Percentiles rank a stretch among this genome's conserved stretches.
Conservation (phyloP, 2,113 vertebrate genomes). For the Delphinapterus leucas region DNA sequence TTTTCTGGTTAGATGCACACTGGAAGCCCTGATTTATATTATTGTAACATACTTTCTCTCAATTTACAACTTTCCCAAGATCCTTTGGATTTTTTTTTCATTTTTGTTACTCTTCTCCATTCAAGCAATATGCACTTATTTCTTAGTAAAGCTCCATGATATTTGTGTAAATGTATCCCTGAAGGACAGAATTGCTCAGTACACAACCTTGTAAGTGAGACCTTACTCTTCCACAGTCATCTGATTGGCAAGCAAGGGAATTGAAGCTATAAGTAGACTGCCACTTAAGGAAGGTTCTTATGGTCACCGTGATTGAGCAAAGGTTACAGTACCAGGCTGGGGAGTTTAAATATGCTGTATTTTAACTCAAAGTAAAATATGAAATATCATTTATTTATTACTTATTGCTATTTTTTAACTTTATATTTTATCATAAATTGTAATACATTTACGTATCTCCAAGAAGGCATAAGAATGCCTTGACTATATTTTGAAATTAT, state of each 20-base stretch:
- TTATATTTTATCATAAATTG: not conserved
- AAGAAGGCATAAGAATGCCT: not conserved
- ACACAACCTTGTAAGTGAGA: not conserved
- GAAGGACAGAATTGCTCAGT: not conserved
- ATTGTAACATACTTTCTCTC: conserved; percentile 58
- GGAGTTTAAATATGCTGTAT: not conserved
- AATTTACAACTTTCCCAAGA: conserved; percentile 59
- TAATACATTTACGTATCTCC: not conserved
- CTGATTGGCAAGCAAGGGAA: not conserved
- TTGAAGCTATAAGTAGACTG: not conserved
- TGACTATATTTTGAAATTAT: not conserved
- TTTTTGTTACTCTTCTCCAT: conserved; percentile 9
- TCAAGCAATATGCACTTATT: not conserved
- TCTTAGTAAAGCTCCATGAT: not conserved
- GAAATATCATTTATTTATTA: not conserved
- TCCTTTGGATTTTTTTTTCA: not conserved
- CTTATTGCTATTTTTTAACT: not conserved
- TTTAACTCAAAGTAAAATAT: conserved; percentile 20
- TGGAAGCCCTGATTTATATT: conserved; percentile 61
- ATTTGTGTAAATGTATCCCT: conserved; percentile 3
- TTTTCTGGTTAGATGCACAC: conserved; percentile 75
- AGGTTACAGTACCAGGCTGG: not conserved
- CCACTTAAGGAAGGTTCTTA: not conserved
- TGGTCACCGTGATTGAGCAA: not conserved
- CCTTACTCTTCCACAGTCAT: not conserved